Percentiles rank a stretch among this genome's conserved stretches.
phyloP scores from a whole-genome alignment of 1,140 invertebrate species.

The Acromyrmex heyeri region DNA sequence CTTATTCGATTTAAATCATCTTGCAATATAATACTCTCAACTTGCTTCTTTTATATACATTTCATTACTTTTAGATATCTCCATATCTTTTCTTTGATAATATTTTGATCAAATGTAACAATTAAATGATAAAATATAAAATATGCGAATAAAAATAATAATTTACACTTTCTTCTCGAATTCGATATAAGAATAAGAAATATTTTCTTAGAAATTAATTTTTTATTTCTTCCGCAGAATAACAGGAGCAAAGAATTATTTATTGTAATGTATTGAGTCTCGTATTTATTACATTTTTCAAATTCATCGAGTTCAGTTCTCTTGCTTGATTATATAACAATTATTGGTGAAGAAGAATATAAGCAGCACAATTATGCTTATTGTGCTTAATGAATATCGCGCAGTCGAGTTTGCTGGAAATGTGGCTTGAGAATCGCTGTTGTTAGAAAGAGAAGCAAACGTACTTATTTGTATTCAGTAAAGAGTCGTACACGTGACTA shows the following conservation, averaged over 20 bases:
- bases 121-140: background rate
- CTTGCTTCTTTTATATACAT: background rate
- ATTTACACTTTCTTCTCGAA: too few relatives aligned
- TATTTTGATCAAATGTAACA: background rate
- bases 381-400: too few relatives aligned
- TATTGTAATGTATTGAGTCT: background rate
- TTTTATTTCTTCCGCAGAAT: conserved; percentile 3
- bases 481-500: background rate
- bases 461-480: background rate
- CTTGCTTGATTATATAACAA: background rate
- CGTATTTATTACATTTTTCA: background rate
- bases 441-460: background rate
- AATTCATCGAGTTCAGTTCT: background rate
- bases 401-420: background rate
- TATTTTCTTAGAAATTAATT: background rate
- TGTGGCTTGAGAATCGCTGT: background rate
- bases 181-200: too few relatives aligned
- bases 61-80: background rate
- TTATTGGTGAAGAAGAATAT: background rate
- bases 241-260: background rate
- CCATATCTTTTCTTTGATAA: background rate
- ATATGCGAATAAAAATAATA: background rate
- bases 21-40: conserved; percentile 2
- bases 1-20: conserved; percentile 12
- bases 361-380: too few relatives aligned